Evolutionary conservation across 2,888 invertebrate genomes (phyloP).

Genomic region (Amphipyra tragopoginis): DNA sequence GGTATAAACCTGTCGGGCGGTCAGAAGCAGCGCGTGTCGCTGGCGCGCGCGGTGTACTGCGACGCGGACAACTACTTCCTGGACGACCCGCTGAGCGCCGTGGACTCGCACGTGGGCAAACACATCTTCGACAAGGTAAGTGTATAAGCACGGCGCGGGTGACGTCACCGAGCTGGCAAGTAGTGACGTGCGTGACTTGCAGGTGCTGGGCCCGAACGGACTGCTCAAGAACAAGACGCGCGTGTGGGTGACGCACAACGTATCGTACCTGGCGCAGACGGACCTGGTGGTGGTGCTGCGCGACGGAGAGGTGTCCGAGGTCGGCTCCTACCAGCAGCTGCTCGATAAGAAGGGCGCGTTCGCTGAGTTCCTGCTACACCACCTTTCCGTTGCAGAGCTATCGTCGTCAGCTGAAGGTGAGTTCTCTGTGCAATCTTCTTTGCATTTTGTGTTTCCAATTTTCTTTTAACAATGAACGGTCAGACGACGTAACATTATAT

Average conservation of each 20-base stretch:
- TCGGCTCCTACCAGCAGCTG: conserved; percentile 96
- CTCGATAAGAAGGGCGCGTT: conserved; percentile 95
- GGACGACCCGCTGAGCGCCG: conserved; percentile 98
- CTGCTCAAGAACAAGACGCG: conserved; percentile 94
- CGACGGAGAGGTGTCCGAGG: conserved; percentile 96
- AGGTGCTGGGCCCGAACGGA: conserved; percentile 90
- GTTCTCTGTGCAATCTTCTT: neutral
- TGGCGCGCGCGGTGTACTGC: conserved; percentile 97
- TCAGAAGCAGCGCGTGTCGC: conserved; percentile 96
- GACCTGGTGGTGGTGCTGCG: conserved; percentile 97
- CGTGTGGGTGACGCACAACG: conserved; percentile 98
- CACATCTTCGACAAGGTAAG: conserved; percentile 97
- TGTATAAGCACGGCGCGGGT: conserved; percentile 66
- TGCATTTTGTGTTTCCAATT: too few species aligned
- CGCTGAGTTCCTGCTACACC: conserved; percentile 95
- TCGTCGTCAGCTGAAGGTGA: conserved; percentile 79
- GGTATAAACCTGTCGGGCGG: conserved; percentile 95
- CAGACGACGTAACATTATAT: too few species aligned
- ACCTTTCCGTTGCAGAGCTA: conserved; percentile 92
- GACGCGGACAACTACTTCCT: conserved; percentile 96
- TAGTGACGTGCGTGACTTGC: neutral
- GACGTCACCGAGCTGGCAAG: neutral
- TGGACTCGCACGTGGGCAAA: conserved; percentile 99
- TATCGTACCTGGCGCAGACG: conserved; percentile 97
- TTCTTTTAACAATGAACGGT: too few species aligned